Evolutionary conservation across 2,113 vertebrate species (phyloP), one percentile per base, ranked within the genome.

Genomic region (Phodopus roborovskii): DNA sequence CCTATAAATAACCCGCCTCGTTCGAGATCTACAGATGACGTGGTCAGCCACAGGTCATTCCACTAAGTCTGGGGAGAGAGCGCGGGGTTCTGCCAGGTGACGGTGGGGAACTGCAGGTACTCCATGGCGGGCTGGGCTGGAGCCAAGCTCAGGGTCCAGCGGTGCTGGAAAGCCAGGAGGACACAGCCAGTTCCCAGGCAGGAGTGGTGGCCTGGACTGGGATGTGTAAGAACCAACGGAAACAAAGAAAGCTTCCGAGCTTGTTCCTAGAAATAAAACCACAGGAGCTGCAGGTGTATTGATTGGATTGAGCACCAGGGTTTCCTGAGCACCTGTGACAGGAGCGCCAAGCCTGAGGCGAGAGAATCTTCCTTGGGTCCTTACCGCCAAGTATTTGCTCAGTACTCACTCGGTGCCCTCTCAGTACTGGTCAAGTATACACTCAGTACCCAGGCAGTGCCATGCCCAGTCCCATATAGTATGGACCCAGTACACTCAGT

Each of bases 1-100:
- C 68, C 98, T 98, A 98, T 98, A 98, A 98, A 98, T 98, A 98
- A 94, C 94, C 94, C 2, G 48, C 94, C 75, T 97, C 96, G 97
- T 98, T 98, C 97, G 97, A 97, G 97, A 96, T 96, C 24, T 96
- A 97, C 97, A 96, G 91, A 94, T 86, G 97, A 94, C 0, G 0
- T 87, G 94, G 95, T 98, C 97, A 97, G 66, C 39, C 24, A 7
- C 71, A 45, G 42, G 56, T 90, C 88, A 8, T n/a, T 85, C 90
- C 84, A 58, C 73, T 2, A 68, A 64, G 88, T 62, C 68, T 12
- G 28, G 26, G 1, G 73, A 66, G 70, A 30, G 39, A 39, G 62
- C 58, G 10, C 5, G 24, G 1, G 10, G 3, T 70, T 77, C 71
- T 89, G 42, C 33, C 15, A 39, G 39, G 33, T 30, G 39, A 16